Conservation (phyloP, 2,113 vertebrate genomes). For the Conger conger region DNA sequence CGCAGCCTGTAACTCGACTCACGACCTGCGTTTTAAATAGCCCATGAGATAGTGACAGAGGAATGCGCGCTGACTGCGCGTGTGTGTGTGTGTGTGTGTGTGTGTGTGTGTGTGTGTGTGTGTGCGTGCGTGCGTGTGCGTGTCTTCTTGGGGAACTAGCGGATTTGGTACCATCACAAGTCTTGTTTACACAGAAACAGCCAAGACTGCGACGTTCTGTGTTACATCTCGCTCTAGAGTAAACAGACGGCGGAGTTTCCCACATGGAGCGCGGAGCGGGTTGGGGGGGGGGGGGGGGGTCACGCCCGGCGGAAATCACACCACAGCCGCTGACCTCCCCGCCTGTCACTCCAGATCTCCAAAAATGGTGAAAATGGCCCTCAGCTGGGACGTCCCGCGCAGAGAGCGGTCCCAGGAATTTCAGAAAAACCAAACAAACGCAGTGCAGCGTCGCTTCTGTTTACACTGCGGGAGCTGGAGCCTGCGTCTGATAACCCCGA, state of each 20-base stretch:
- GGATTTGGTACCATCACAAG: not conserved
- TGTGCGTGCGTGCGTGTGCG: not conserved
- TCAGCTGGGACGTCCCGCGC: not conserved
- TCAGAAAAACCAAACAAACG: not conserved
- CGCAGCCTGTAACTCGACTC: conserved; percentile 32
- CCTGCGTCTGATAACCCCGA: not conserved
- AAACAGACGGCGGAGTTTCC: conserved; percentile 13
- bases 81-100: conserved; percentile 17
- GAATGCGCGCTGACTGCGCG: conserved; percentile 34
- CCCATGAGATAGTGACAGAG: conserved; percentile 45
- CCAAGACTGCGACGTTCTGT: not conserved
- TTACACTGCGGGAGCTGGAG: not conserved
- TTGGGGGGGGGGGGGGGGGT: not conserved
- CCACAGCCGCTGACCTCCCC: conserved; percentile 4
- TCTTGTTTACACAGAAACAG: conserved; percentile 6
- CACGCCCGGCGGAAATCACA: not conserved
- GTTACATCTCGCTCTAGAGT: conserved; percentile 12
- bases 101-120: not conserved
- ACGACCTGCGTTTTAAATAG: conserved; percentile 37
- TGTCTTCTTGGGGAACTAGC: not conserved
- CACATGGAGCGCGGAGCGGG: not conserved
- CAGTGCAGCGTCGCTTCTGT: not conserved
- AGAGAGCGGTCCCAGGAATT: not conserved
- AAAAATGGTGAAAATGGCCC: conserved; percentile 22
- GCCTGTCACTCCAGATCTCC: not conserved